Conservation (phyloP, 2,888 invertebrate genomes). For the Morpho helenor region DNA sequence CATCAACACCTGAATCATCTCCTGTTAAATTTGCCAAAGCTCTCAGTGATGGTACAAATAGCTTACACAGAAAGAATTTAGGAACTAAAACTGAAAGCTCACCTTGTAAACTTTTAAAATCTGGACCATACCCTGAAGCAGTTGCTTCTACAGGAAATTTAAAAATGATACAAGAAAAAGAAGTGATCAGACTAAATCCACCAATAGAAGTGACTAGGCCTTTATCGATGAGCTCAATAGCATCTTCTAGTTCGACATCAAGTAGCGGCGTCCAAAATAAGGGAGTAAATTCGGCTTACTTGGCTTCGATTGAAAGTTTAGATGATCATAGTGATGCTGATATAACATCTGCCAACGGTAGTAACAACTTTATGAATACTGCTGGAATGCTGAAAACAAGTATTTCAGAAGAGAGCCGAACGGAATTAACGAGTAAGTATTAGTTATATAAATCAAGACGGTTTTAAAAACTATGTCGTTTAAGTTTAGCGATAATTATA, state of each 20-base stretch:
- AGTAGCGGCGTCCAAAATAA: conserved; percentile 82
- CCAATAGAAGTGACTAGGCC: conserved; percentile 81
- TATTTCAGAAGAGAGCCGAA: conserved; percentile 53
- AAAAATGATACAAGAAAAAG: conserved; percentile 60
- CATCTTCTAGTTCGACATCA: conserved; percentile 84
- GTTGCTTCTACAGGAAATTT: conserved; percentile 68
- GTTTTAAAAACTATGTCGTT: no score
- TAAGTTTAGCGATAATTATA: no score
- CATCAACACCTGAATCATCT: conserved; percentile 43
- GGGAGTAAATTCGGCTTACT: conserved; percentile 85
- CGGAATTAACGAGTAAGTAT: conserved; percentile 57
- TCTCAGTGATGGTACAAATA: conserved; percentile 51
- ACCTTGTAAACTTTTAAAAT: conserved; percentile 52
- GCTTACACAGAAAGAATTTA: conserved; percentile 64
- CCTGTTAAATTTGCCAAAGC: conserved; percentile 53
- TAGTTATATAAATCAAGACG: neutral
- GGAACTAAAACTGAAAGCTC: conserved; percentile 42
- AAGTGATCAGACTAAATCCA: conserved; percentile 71
- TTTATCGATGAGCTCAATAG: conserved; percentile 87
- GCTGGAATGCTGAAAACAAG: conserved; percentile 56
- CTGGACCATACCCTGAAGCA: conserved; percentile 57
- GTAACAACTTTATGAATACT: conserved; percentile 64
- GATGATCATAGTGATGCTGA: conserved; percentile 89
- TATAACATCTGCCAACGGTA: conserved; percentile 69
- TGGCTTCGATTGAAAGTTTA: conserved; percentile 93